Base-by-base conservation (phyloP, 2,113 vertebrate species). In the Anarhynchus alexandrinus region DNA sequence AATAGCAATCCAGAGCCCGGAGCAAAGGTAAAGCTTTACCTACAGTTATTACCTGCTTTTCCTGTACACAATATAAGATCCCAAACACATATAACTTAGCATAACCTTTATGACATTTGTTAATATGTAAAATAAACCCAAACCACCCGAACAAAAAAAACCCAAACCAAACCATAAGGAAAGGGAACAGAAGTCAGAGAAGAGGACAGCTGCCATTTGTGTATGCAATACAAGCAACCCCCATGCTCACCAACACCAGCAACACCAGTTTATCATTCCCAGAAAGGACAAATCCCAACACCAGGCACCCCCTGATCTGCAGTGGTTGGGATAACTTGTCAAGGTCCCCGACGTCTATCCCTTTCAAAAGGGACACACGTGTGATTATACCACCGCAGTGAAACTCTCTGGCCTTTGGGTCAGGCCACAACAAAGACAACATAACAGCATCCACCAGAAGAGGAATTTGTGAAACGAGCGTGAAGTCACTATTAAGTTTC, bases 401-500 rank as follows among this genome's bases (percentile, higher is more conserved):
- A 82, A 61, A 72, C 62, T 10, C 85, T 15, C 6, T 2, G 64
- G 77, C 61, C 91, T 73, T 57, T 26, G 55, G 30, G n/a, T 72
- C 66, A 72, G 86, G 52, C 90, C 86, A 36, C 23, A 19, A 47
- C 72, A 91, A 71, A 77, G 74, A 12, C 2, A 72, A 67, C 32
- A 30, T 88, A 70, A 79, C 71, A 95, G 82, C 96, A 92, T 72
- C 82, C 95, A 94, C 54, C 88, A 90, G 82, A 92, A 92, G 38
- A 91, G 57, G 47, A 95, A 83, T 76, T 55, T 86, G 73, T 9
- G 19, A 95, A 84, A 80, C 4, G 16, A 94, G 82, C 3, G 2
- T 66, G 23, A 93, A 76, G 49, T 51, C 73, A 49, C 81, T 64
- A 38, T 51, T 6, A 81, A 93, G 78, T 71, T 61, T 77, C 59